Conservation (phyloP, 2,113 vertebrate species). For the Elaphurus davidianus region DNA sequence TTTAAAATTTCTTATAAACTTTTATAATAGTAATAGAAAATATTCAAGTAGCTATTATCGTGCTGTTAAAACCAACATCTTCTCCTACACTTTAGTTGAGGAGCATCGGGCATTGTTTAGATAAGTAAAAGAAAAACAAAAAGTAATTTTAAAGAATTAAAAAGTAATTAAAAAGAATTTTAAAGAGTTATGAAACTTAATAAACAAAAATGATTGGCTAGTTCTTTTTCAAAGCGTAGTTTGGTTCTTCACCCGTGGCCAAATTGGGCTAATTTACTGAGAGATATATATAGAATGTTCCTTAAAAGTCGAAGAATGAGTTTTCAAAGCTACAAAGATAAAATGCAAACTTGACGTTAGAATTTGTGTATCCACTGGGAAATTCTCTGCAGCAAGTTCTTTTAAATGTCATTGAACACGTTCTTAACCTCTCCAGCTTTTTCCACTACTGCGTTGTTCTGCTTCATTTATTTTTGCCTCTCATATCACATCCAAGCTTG, state of each 20-base stretch:
- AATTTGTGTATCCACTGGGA: not conserved
- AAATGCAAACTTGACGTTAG: constrained; percentile 32
- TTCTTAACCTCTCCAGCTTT: not conserved
- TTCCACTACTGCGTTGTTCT: not conserved
- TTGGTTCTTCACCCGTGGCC: not conserved
- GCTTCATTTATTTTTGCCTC: not conserved
- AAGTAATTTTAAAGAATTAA: not conserved
- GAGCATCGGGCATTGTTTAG: not conserved
- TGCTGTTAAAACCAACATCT: not conserved
- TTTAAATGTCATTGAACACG: not conserved
- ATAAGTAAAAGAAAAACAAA: not conserved
- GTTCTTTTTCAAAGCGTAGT: not conserved
- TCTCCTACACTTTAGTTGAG: not conserved
- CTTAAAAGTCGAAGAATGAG: not conserved
- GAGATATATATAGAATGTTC: not conserved
- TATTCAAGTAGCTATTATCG: not conserved
- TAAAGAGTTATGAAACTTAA: not conserved
- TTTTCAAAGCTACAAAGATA: not conserved
- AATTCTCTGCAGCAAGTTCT: constrained; percentile 21
- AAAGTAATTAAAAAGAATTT: too few relatives aligned
- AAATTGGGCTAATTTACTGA: not conserved
- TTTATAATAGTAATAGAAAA: not conserved
- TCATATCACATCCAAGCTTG: not conserved
- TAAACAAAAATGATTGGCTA: not conserved
- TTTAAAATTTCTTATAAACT: not conserved